Percentiles rank a stretch among this genome's conserved stretches.
These are phyloP conservation scores for Eulacestoma nigropectus DNA, from an alignment of 2,113 vertebrate genomes.

Conservation along the genomic window DNA sequence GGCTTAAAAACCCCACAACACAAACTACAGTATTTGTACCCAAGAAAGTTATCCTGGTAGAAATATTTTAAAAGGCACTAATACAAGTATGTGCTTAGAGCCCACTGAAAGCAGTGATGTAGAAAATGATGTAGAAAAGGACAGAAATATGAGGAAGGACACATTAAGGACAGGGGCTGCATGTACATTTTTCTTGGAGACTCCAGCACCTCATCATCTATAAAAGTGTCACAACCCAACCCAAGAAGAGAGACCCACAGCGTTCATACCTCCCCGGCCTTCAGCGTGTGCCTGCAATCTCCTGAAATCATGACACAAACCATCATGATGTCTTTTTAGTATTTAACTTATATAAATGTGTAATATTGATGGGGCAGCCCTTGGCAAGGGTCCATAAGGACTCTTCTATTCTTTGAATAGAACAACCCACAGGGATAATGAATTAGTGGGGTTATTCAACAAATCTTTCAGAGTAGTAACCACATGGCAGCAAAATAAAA, in stretches of 20 bases:
- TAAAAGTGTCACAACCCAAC: neutral
- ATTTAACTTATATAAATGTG: neutral
- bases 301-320: neutral
- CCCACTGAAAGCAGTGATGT: neutral
- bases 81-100: neutral
- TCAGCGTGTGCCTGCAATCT: neutral
- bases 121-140: neutral
- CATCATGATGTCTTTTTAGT: neutral
- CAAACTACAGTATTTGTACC: neutral
- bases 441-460: neutral
- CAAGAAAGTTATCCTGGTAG: neutral
- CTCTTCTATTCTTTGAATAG: neutral
- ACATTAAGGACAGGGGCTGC: neutral
- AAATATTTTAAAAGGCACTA: neutral
- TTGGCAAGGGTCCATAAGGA: neutral
- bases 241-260: fast-evolving
- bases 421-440: neutral
- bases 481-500: neutral
- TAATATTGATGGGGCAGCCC: neutral
- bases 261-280: neutral
- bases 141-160: neutral
- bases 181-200: neutral
- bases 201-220: neutral
- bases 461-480: neutral
- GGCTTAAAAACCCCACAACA: neutral